Evolutionary conservation across 2,113 vertebrate genomes (phyloP).

Genomic region (Actenoides lindsayi): DNA sequence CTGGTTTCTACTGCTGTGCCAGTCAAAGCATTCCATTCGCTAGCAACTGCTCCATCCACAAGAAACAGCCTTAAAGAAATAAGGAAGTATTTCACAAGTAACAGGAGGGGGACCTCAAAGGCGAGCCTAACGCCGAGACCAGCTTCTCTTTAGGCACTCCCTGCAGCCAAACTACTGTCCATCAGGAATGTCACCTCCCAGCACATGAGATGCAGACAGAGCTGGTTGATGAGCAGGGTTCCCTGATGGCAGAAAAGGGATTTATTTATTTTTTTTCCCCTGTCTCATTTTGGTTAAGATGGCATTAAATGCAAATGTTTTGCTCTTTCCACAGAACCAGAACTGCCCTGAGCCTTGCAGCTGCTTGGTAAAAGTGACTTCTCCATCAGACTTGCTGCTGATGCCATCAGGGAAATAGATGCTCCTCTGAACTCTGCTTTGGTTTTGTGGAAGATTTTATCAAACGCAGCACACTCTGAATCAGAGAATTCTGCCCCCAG

Average conservation of each 20-base stretch:
- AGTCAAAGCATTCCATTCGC: not conserved
- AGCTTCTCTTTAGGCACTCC: not conserved
- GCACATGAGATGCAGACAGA: not conserved
- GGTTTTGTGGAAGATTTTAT: slow-evolving; percentile 27
- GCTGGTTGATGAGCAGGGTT: not conserved
- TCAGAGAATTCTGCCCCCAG: slow-evolving; percentile 23
- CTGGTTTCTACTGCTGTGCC: not conserved
- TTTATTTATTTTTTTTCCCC: not conserved
- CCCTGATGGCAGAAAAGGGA: not conserved
- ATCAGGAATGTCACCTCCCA: not conserved
- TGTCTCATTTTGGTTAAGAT: not conserved
- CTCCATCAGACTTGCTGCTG: slow-evolving; percentile 6
- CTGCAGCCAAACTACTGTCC: not conserved
- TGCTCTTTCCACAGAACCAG: not conserved
- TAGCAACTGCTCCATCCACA: not conserved
- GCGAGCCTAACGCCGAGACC: not conserved
- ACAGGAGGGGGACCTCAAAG: not conserved
- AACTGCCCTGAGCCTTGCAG: slow-evolving; percentile 4
- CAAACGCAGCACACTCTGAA: slow-evolving; percentile 1
- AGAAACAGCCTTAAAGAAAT: not conserved
- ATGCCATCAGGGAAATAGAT: not conserved
- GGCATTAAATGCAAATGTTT: slow-evolving; percentile 9
- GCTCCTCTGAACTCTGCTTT: slow-evolving; percentile 32
- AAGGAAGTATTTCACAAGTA: not conserved
- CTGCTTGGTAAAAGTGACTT: not conserved